Evolutionary conservation across 2,797 vertebrate species (phyloP), one percentile per base, ranked within the genome.

Genomic region (Babyrousa celebensis): DNA sequence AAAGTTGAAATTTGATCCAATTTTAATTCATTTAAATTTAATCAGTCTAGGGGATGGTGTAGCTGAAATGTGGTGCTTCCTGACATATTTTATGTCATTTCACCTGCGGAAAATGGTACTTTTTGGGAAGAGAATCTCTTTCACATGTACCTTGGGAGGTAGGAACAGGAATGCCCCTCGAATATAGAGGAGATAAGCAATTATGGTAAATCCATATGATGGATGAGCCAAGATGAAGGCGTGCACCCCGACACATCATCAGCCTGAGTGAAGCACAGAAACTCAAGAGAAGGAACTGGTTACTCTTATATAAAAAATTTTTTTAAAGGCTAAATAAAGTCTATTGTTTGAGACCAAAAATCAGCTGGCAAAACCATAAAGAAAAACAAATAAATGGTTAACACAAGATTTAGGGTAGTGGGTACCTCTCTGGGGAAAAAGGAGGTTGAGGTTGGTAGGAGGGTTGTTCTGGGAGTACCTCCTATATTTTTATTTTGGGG

Each of bases 141-240:
- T 48, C 36, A 11, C 21, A 6, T 12, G 80, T 3, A 12, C 16
- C 2, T 17, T 0, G 27, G 21, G 29, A 65, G 43, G n/a, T 36
- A 21, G 0, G 11, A 27, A 23, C 3, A 6, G 32, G 43, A 5
- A 65, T 6, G n/a, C 6, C n/a, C 25, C 21, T 12, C 54, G 21
- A 23, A 16, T 16, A 6, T 1, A 23, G 60, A 67, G 2, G 0
- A 40, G 52, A 3, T 1, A 25, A 56, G n/a, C 16, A 9, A 16
- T 7, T 0, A 15, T 62, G 25, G 29, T 2, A 3, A 5, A 3
- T 54, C 36, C 20, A 0, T 7, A 25, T 12, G 0, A 12, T 7
- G 20, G 1, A 56, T 4, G 27, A 32, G 36, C 62, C 11, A 12
- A 1, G 48, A 18, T 15, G 20, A 63, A 29, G 71, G 29, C 23